Base-by-base conservation (phyloP, 2,797 vertebrate species). In the Antrozous pallidus region DNA sequence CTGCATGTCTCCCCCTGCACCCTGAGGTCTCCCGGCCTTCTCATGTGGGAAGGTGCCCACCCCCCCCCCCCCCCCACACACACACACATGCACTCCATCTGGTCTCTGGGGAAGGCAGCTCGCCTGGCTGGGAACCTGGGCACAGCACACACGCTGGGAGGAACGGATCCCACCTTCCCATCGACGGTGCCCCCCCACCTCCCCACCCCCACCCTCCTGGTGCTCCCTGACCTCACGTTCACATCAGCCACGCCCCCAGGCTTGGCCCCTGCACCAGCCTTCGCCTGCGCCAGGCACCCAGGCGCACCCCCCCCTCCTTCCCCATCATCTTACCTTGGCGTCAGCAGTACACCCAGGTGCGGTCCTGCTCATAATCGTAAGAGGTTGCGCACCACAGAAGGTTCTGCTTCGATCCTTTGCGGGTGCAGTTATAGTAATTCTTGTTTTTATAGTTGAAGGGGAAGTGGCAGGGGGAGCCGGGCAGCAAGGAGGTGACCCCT, bases 391-490 rank as follows among this genome's bases (percentile, higher is more conserved):
- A 95, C 94, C 94, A 93, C 0, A 1, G 1, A 6, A 85, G 47
- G 13, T 91, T 82, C 5, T 84, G 16, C 42, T 83, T 61, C 3
- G 93, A 94, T 36, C 93, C 91, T 87, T 82, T 83, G 28, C 0
- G 73, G 3, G 75, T 96, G 88, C 93, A 95, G 56, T 91, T 93
- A 67, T 82, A 96, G 69, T 94, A 96, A 87, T 89, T 95, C 70
- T 93, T 96, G 84, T 94, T 95, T 75, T 86, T 94, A 17, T 94
- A 95, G 63, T 14, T 91, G 88, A 95, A 96, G 1, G 88, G 93
- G 28, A 95, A 95, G 36, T 87, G 94, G 71, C 93, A 96, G 38
- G 96, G 94, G 40, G n/a, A 82, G 16, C 91, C 80, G 13, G 91
- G 47, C 51, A 36, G n/a, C n/a, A 36, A 0, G 1, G 88, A 24